Base-by-base conservation (phyloP, 23 tunicate genomes). In the Botrylloides violaceus region DNA sequence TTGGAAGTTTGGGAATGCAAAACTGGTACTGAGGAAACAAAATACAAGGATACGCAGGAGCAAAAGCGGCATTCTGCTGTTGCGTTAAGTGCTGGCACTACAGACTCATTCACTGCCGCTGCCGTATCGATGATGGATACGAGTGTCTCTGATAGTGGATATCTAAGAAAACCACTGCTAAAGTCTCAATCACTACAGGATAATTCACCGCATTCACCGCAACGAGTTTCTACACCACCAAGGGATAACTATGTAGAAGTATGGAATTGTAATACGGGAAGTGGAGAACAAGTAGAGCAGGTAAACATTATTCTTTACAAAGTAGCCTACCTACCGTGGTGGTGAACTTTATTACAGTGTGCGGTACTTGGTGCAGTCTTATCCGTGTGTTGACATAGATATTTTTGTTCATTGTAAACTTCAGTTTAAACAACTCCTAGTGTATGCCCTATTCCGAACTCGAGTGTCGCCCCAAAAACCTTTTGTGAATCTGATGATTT, bases 1-100 rank as follows among this genome's bases (percentile, higher is more conserved):
- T 60, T 87, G 23, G 77, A 87, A 62, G 94, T 80, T 48, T 88
- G 96, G 96, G 88, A 88, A 64, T 88, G 96, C 62, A 76, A 92
- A 80, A 76, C 83, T 1, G 92, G 98, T 39, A 68, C 80, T 39
- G 98, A 92, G 43, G 91, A 79, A 30, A 20, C 38, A 22, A 78
- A 78, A 15, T 22, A 2, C 38, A 57, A 61, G 29, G 64, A 47
- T 32, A 3, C 62, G 20, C 49, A 47, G 27, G 36, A 39, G 5
- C 73, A 32, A 3, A 57, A 23, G n/a, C 25, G 21, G 71, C 43
- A 72, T 23, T 57, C 35, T 20, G 25, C 73, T 25, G 83, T 36
- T 32, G 63, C 78, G 65, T 61, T 76, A 3, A 72, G 43, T 27
- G 49, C 71, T 59, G 59, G 36, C 1, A 28, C 36, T 6, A 43